Base-by-base conservation (phyloP, 2,113 vertebrate genomes). In the Otocyon megalotis region DNA sequence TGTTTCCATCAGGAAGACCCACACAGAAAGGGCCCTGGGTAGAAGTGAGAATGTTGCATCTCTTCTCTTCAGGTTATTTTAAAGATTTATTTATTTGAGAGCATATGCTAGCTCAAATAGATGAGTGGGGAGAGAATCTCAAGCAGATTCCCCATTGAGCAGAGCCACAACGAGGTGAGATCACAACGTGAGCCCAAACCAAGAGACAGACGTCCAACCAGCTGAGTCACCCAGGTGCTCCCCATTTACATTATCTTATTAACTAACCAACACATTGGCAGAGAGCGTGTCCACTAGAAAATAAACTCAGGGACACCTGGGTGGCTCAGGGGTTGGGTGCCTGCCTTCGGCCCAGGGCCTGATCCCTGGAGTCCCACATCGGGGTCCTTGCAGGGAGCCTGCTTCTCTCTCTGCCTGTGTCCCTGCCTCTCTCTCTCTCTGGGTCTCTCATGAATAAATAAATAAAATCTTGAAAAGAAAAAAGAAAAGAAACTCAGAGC, bases 21-120 rank as follows among this genome's bases (percentile, higher is more conserved):
- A 58, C 3, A 26, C 10, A 28, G 17, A 56, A 54, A 62, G 28
- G n/a, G 19, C 10, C n/a, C 28, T 0, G 0, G 95, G 10, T 12
- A 11, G 48, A 58, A 56, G 10, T 12, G 12, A 43, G 35, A 54
- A 74, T 28, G 32, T 4, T 6, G 81, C 9, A 76, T n/a, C n/a
- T 77, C 17, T 30, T 50, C 62, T 60, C 63, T 32, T 72, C 24
- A 24, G 71, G 35, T 24, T 37, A 74, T 72, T 37, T 67, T 69
- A n/a, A 9, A 69, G 65, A 69, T 69, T 69, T n/a, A n/a, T 16
- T 69, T 69, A n/a, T 69, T 35, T 69, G 67, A 69, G 32, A 19
- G 67, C 17, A 35, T 5, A 1, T 35, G 67, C 67, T 69, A 69
- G 0, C 43, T 43, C 43, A 43, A 43, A 43, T 43, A 43, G 8